Percentiles rank a stretch among this genome's conserved stretches.
Evolutionary conservation across 1,140 invertebrate species (phyloP).

Genomic region (Rhagoletis zephyria): DNA sequence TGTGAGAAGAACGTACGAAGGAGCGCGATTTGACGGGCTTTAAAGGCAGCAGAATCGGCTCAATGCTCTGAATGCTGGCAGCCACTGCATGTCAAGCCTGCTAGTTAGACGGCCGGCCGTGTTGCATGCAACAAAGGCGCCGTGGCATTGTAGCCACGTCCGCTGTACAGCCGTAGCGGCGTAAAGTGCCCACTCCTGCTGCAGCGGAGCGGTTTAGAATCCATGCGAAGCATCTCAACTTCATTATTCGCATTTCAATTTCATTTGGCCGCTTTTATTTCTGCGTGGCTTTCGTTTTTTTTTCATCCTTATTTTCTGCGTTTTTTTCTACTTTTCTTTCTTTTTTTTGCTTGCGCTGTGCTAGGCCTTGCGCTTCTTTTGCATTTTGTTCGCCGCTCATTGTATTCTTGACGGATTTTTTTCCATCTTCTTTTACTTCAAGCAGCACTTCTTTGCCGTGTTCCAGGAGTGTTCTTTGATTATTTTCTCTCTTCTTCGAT

Average conservation of each 20-base stretch:
- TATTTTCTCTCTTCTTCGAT: background rate
- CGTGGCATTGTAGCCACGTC: background rate
- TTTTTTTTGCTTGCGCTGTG: no score
- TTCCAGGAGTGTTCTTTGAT: background rate
- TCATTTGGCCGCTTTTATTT: conserved; percentile 36
- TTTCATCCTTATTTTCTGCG: background rate
- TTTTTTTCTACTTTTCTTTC: background rate
- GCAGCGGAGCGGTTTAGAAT: background rate
- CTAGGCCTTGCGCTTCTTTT: no score
- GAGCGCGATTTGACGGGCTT: no score
- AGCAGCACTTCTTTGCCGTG: background rate
- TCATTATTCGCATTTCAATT: conserved; percentile 48
- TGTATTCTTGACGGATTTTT: background rate
- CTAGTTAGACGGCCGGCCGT: background rate
- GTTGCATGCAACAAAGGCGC: conserved; percentile 20
- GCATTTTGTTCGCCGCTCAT: background rate
- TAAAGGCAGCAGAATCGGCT: no score
- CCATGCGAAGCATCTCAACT: conserved; percentile 4
- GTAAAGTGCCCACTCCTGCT: background rate
- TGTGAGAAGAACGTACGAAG: background rate
- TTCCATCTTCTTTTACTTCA: background rate
- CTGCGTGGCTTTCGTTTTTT: background rate
- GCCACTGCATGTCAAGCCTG: background rate
- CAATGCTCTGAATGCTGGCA: background rate
- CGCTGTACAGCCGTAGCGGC: background rate